Evolutionary conservation across 1,140 invertebrate genomes (phyloP), one percentile per base, ranked within the genome.

Genomic region (Druon quercuslanigerum): DNA sequence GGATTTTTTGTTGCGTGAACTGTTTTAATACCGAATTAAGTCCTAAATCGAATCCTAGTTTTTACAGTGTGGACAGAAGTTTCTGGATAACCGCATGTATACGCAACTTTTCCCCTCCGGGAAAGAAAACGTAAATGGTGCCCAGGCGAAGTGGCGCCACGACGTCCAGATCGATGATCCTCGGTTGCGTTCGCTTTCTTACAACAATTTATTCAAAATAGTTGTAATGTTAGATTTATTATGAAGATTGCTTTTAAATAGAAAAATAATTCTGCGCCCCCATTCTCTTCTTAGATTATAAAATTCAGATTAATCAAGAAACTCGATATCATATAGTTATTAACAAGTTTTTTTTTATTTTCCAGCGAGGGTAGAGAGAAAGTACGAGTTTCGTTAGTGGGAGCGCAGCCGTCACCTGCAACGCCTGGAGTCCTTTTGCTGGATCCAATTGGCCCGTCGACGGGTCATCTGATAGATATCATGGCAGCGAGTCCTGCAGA

Each of bases 321-420:
- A 51, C 17, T 66, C 33, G 2, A 17, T 50, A 11, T 33, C 17
- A 40, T 50, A 74, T 56, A 11, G 33, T n/a, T 17, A 50, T 17
- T 74, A 75, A 50, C n/a, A 72, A 2, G 13, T 20, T 52, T 25
- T 20, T 56, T n/a, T 56, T 75, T 33, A 72, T 50, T 78, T 87
- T 89, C 72, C 85, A 91, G 91, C 74, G 90, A 91, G 84, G 90
- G 91, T 76, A 87, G 91, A 81, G 91, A 92, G 83, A 91, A 89
- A 85, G 91, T 91, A 76, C 89, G 91, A 70, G 91, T 91, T 7
- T 90, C 90, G 76, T 88, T 91, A 79, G 73, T 90, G 74, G 91
- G 89, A 75, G 85, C 89, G 72, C 88, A 86, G 71, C 91, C 90
- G n/a, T 90, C 89, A 74, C 90, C 90, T 57, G 85, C 89, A 20